Base-by-base conservation (phyloP, 2,888 invertebrate genomes). In the Diploptera punctata region DNA sequence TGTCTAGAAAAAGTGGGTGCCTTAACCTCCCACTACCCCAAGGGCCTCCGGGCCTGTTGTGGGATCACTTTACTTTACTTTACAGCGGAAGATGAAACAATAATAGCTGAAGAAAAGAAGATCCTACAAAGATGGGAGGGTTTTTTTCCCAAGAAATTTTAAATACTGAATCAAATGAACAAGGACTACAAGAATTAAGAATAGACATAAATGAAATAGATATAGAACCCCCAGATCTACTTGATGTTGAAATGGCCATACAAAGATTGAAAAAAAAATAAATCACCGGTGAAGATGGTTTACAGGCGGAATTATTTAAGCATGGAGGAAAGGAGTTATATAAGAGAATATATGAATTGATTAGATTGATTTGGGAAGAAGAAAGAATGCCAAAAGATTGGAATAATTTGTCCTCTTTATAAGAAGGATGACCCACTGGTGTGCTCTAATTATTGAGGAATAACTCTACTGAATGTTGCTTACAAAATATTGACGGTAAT, bases 241-340 rank as follows among this genome's bases (percentile, higher is more conserved):
- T 33, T 33, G 33, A 33, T 33, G 33, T 10, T 33, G 33, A 33
- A 33, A 33, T 7, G 33, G 47, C 47, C 4, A 47, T 47, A 47
- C 16, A 47, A n/a, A 47, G 18, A 47, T 47, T 47, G 47, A 47
- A n/a, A n/a, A 47, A 47, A 13, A 47, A 47, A 13, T 13, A 47
- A n/a, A 13, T 4, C 3, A 7, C 47, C 3, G 47, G 47, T 13
- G 10, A n/a, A 10, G 47, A 47, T 47, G 7, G 47, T n/a, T 47
- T 47, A 47, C 47, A 47, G n/a, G 47, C 47, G n/a, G 47, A 47
- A 47, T n/a, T 47, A 47, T 47, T 47, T 47, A 47, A 47, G n/a
- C 47, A 47, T 47, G 47, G 47, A 47, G 47, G 47, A n/a, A n/a
- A 47, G 3, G 47, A 47, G 18, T 47, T 47, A 13, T n/a, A 47